Base-by-base conservation (phyloP, 2,888 invertebrate genomes). In the Drosophila robusta region DNA sequence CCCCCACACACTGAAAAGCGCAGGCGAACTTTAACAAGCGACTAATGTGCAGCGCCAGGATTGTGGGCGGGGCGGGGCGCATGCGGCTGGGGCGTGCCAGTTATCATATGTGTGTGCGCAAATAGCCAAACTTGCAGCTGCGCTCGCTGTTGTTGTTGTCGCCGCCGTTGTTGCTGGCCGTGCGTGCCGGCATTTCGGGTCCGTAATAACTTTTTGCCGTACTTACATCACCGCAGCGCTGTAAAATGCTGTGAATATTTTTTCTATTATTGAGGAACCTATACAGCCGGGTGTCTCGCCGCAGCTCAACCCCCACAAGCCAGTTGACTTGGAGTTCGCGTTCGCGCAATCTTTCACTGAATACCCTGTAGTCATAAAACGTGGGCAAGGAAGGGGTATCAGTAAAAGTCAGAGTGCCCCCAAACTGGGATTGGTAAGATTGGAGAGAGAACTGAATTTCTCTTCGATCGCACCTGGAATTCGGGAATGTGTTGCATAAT, bases 221-320 rank as follows among this genome's bases (percentile, higher is more conserved):
- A 87, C 81, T 70, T 84, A 87, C 82, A 84, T 76, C 69, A 81
- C 87, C 85, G 76, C 82, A 83, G 64, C 79, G 74, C 84, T 84
- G 87, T 84, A 82, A 85, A 85, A 85, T 75, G 66, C 70, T 69
- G 87, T 77, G 87, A 82, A 82, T 83, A 79, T 85, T 85, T 85
- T 85, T 87, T 83, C 85, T 87, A 79, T 83, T 83, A 82, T 82
- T 82, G 62, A 52, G 57, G 42, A 73, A 39, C 39, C 47, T 18
- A 61, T 58, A 38, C 11, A 22, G 39, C 36, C 47, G n/a, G 9
- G 16, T 12, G n/a, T n/a, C n/a, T n/a, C n/a, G n/a, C n/a, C 7
- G 2, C 51, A 18, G 18, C n/a, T 18, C 18, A 11, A 6, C 46
- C 34, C 34, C 29, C 29, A 3, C 9, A 3, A 2, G 9, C 29